Percentiles rank a stretch among this genome's conserved stretches.
phyloP scores from a whole-genome alignment of 2,888 invertebrate species.

The Erebia ligea region DNA sequence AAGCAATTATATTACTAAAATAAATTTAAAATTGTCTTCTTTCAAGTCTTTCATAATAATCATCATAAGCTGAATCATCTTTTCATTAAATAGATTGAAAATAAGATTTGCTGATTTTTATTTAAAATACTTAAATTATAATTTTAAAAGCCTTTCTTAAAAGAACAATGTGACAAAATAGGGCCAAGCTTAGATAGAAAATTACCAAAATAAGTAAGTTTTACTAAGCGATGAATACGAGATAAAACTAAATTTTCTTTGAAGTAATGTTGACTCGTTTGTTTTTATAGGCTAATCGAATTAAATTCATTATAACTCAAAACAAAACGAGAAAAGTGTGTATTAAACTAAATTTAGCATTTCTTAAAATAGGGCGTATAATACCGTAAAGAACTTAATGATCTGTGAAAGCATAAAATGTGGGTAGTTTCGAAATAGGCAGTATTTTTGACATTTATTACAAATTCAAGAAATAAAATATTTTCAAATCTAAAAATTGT shows the following conservation, averaged over 20 bases:
- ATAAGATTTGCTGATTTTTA: background rate
- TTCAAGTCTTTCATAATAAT: background rate
- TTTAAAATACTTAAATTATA: background rate
- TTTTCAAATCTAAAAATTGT: conserved; percentile 20
- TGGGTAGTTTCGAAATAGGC: conserved; percentile 15
- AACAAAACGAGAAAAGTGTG: background rate
- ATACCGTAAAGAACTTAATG: conserved; percentile 26
- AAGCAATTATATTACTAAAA: background rate
- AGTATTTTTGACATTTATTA: conserved; percentile 29
- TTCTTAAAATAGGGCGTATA: conserved; percentile 11
- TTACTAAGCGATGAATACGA: background rate
- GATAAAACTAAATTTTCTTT: background rate
- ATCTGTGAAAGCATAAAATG: conserved; percentile 22
- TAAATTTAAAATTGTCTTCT: background rate
- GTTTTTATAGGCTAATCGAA: background rate
- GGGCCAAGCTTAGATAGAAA: conserved; percentile 20
- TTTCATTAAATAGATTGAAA: background rate
- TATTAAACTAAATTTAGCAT: conserved; percentile 4
- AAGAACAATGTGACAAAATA: conserved; percentile 21
- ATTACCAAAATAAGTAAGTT: background rate
- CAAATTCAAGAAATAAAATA: conserved; percentile 18
- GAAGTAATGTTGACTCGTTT: background rate
- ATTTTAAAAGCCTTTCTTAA: background rate
- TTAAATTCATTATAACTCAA: background rate
- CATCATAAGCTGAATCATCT: background rate